Evolutionary conservation across 2,888 invertebrate genomes (phyloP).

Genomic region (Colostygia pectinataria): DNA sequence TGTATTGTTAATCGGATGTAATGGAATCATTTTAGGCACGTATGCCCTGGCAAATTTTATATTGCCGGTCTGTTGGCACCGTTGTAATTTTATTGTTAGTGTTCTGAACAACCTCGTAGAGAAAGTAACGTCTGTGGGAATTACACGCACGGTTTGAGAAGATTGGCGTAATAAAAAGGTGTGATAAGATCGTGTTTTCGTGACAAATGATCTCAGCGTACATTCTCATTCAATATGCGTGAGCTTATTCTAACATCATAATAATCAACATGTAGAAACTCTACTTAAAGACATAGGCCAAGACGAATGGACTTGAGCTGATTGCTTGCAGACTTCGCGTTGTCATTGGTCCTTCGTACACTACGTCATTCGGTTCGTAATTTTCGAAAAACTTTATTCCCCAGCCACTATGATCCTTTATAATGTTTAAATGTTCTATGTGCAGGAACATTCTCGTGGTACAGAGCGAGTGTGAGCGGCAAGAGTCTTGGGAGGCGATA

Average conservation of each 20-base stretch:
- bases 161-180: neutral
- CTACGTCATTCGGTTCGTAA: too few species aligned
- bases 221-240: too few species aligned
- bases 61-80: conserved; percentile 52
- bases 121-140: conserved; percentile 50
- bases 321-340: too few species aligned
- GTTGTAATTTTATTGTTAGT: conserved; percentile 50
- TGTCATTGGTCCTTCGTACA: too few species aligned
- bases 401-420: too few species aligned
- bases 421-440: conserved; percentile 40
- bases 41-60: conserved; percentile 65
- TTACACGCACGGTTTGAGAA: conserved; percentile 4
- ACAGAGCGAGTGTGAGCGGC: conserved; percentile 95
- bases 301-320: too few species aligned
- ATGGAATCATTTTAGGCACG: conserved; percentile 66
- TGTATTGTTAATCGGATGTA: conserved; percentile 61
- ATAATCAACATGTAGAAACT: too few species aligned
- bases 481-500: conserved; percentile 96
- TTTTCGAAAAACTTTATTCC: too few species aligned
- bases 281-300: too few species aligned
- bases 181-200: neutral
- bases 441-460: conserved; percentile 94
- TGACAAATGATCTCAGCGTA: neutral
- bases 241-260: too few species aligned
- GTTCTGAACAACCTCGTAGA: conserved; percentile 37